phyloP scores from a whole-genome alignment of 2,113 vertebrate genomes.

The Clupea harengus region DNA sequence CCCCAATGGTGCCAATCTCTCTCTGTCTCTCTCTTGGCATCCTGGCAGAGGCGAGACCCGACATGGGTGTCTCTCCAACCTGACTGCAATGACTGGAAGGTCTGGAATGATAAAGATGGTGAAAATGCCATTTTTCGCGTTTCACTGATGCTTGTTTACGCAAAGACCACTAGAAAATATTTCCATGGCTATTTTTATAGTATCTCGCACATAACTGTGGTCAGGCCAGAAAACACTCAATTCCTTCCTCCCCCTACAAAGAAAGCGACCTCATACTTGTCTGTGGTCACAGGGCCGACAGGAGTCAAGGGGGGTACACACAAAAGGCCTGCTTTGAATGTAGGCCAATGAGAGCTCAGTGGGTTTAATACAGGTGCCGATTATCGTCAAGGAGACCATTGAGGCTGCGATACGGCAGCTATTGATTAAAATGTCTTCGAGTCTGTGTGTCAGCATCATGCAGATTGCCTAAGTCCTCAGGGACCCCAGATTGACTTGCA shows the following conservation, averaged over 20 bases:
- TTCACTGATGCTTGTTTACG: neutral
- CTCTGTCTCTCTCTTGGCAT: neutral
- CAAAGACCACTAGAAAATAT: neutral
- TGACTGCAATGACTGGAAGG: neutral
- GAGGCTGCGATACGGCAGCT: slow-evolving; percentile 21
- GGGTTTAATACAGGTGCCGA: neutral
- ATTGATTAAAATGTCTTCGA: slow-evolving; percentile 57
- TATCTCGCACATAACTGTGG: neutral
- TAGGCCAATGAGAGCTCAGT: neutral
- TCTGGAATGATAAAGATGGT: neutral
- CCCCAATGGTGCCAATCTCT: neutral
- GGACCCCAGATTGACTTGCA: slow-evolving; percentile 42
- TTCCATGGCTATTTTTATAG: neutral
- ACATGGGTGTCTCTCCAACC: neutral
- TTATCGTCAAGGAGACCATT: slow-evolving; percentile 12
- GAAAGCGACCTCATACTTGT: neutral
- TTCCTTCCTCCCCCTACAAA: neutral
- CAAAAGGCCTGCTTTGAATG: neutral
- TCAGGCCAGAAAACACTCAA: neutral
- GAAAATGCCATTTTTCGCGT: neutral
- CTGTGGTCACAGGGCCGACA: neutral
- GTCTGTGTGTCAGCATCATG: slow-evolving; percentile 34
- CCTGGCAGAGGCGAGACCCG: neutral
- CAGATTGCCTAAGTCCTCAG: slow-evolving; percentile 46
- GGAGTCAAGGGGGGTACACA: neutral